Base-by-base conservation (phyloP, 2,888 invertebrate species). In the Acanthococcus lagerstroemiae region DNA sequence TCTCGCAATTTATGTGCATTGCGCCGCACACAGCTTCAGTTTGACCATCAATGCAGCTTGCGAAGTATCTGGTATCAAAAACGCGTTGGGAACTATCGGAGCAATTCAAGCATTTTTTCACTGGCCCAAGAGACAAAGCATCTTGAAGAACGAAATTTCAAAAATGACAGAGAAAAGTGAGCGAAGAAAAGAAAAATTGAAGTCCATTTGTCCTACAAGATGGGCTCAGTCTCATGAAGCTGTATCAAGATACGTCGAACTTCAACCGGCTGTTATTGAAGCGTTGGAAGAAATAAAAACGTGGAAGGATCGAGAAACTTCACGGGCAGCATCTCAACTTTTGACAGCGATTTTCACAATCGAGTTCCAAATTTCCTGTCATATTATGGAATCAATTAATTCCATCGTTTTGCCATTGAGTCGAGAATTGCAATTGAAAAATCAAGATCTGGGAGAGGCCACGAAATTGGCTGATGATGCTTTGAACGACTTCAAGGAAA, bases 71-170 rank as follows among this genome's bases (percentile, higher is more conserved):
- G 55, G 30, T 44, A 70, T 71, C 19, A 67, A 70, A 69, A 72
- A 72, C 69, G 69, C 68, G 66, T 50, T 70, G 45, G 70, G 70
- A 21, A 69, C 67, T 63, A 67, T 71, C 45, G 24, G 45, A 45
- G 12, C 44, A 45, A 45, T 45, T 24, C 26, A 58, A 21, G 26
- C 12, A 24, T 58, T 58, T 26, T 58, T 58, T 58, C 44, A 45
- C 26, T 45, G 24, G 21, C 45, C 58, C 44, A 58, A 58, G 46
- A 44, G 45, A 45, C 46, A 44, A 45, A 58, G 26, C 45, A 24
- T 37, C 21, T 45, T 58, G 45, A 45, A 45, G 45, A 58, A 58
- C 45, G 58, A 45, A 24, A 58, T 58, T 58, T 12, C 21, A 44
- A 58, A 58, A 37, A 58, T 45, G 21, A n/a, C n/a, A n/a, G n/a